These are phyloP conservation scores for Microcebus tavaratra DNA, from an alignment of 2,113 vertebrate genomes.

Conservation along the genomic window DNA sequence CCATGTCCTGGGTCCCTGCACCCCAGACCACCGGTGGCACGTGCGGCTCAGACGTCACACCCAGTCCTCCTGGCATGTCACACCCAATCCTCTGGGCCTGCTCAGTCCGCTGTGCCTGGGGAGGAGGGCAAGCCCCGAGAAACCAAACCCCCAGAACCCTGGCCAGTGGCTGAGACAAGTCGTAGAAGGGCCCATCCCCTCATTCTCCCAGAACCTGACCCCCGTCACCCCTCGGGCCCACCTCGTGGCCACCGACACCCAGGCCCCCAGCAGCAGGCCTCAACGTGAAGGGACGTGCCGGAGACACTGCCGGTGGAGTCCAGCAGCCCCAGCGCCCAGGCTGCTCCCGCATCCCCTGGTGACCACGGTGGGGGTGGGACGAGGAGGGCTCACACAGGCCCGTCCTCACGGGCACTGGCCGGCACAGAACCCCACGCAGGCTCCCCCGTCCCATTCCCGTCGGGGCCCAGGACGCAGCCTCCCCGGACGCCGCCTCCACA, in stretches of 20 bases:
- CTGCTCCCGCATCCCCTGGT: too few relatives aligned
- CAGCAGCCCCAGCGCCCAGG: not conserved
- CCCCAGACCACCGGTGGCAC: too few relatives aligned
- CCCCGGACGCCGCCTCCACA: not conserved
- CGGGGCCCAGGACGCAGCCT: not conserved
- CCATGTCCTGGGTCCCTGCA: not conserved
- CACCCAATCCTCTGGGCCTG: not conserved
- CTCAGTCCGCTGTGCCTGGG: not conserved
- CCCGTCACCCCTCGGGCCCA: not conserved
- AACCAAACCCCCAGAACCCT: not conserved
- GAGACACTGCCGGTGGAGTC: too few relatives aligned
- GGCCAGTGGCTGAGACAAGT: not conserved
- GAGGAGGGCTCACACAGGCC: too few relatives aligned
- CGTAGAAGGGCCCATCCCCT: not conserved
- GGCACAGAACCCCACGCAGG: too few relatives aligned
- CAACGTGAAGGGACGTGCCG: not conserved
- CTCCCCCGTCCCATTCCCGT: too few relatives aligned
- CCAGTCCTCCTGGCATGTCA: not conserved
- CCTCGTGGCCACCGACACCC: not conserved
- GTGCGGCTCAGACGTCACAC: not conserved
- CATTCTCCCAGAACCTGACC: not conserved
- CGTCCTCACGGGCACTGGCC: too few relatives aligned
- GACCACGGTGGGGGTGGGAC: not conserved
- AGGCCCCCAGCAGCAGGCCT: not conserved
- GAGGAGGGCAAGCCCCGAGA: not conserved